Evolutionary conservation across 1,140 invertebrate species (phyloP).

Genomic region (Drosophila nannoptera): DNA sequence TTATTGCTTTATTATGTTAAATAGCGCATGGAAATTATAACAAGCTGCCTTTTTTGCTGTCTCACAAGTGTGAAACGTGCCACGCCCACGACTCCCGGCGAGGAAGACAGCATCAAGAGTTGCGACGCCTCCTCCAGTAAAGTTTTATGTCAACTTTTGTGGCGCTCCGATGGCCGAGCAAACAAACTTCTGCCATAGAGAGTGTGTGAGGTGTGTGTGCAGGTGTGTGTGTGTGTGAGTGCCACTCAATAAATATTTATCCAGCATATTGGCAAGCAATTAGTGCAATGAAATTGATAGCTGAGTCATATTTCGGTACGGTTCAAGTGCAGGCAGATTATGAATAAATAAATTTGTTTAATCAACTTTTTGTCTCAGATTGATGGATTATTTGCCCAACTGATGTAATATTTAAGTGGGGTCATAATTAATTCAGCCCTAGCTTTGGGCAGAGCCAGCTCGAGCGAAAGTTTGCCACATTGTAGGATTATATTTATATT

Average conservation of each 20-base stretch:
- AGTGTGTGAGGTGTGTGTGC: too few species aligned
- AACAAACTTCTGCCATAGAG: conserved; percentile 32
- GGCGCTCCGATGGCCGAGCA: conserved; percentile 35
- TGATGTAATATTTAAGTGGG: too few species aligned
- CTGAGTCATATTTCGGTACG: conserved; percentile 3
- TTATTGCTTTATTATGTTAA: conserved; percentile 76
- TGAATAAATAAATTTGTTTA: neutral
- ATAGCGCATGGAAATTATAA: conserved; percentile 74
- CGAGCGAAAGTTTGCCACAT: too few species aligned
- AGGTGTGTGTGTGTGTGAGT: neutral
- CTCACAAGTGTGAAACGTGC: conserved; percentile 32
- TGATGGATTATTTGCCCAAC: neutral
- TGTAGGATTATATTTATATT: too few species aligned
- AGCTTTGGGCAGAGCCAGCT: too few species aligned
- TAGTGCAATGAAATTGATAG: conserved; percentile 43
- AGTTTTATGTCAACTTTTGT: conserved; percentile 45
- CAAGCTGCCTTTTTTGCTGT: conserved; percentile 57
- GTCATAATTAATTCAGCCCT: too few species aligned
- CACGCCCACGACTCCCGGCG: conserved; percentile 20
- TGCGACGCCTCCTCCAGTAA: conserved; percentile 1
- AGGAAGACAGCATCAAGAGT: neutral
- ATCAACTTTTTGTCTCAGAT: neutral
- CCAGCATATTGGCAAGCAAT: conserved; percentile 45
- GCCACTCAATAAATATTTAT: conserved; percentile 23
- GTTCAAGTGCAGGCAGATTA: neutral